These are phyloP conservation scores for Mercenaria mercenaria DNA, from an alignment of 1,140 invertebrate genomes.

Conservation along the genomic window DNA sequence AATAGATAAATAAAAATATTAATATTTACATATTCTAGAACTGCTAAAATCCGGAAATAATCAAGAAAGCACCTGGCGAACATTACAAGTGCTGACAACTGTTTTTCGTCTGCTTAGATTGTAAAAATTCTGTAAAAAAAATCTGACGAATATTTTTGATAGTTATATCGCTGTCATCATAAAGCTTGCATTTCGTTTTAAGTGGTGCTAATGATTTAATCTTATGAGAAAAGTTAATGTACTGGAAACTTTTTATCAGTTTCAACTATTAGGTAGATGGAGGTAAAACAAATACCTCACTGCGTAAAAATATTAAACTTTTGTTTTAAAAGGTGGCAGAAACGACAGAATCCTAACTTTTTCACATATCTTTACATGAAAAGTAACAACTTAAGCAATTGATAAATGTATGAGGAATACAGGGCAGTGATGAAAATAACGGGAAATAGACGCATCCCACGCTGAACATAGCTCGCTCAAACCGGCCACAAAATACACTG, in stretches of 20 bases:
- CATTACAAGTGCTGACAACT: conserved; percentile 14
- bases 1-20: conserved; percentile 41
- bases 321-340: too few relatives aligned
- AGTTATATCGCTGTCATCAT: conserved; percentile 31
- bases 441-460: too few relatives aligned
- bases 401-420: too few relatives aligned
- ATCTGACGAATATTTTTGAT: conserved; percentile 25
- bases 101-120: conserved; percentile 7
- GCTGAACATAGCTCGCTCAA: too few relatives aligned
- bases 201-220: background rate
- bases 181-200: conserved; percentile 7
- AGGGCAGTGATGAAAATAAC: too few relatives aligned
- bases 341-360: too few relatives aligned
- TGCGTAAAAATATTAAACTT: too few relatives aligned
- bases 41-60: background rate
- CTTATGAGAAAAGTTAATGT: background rate
- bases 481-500: too few relatives aligned
- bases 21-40: conserved; percentile 30
- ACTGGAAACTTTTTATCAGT: background rate
- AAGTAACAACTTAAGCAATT: too few relatives aligned
- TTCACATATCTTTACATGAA: too few relatives aligned
- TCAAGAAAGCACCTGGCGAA: conserved; percentile 29
- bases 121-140: background rate
- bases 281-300: background rate
- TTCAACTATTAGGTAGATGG: background rate